A percentile compares a stretch with the other conserved stretches of the same genome.
Evolutionary conservation across 1,140 invertebrate genomes (phyloP).

Genomic region (Parapsyche elsis): DNA sequence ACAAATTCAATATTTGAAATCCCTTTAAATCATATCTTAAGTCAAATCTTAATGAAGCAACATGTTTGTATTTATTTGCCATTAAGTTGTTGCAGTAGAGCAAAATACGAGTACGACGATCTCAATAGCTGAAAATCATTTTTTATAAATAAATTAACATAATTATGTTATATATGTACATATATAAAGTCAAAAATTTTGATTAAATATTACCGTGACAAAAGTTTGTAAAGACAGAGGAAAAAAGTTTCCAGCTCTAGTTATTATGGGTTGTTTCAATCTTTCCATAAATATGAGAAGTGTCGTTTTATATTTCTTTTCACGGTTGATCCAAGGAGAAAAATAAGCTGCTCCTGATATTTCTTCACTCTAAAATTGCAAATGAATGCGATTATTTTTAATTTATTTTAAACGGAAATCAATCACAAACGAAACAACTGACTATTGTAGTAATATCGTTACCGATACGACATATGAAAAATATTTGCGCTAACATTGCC

Average conservation of each 20-base stretch:
- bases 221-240: constrained; percentile 56
- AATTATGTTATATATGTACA: no score
- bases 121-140: constrained; percentile 58
- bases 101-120: constrained; percentile 58
- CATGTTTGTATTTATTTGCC: constrained; percentile 41
- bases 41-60: no score
- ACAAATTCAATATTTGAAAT: no score
- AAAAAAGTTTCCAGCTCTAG: constrained; percentile 56
- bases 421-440: constrained; percentile 30
- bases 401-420: no score
- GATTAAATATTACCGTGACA: constrained; percentile 55
- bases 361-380: constrained; percentile 51
- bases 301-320: constrained; percentile 49
- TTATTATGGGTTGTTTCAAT: constrained; percentile 56
- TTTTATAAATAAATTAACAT: no score
- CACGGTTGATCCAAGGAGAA: constrained; percentile 53
- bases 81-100: constrained; percentile 52
- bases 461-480: constrained; percentile 59
- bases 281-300: constrained; percentile 57
- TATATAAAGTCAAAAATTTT: no score
- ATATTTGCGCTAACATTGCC: constrained; percentile 59
- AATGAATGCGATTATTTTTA: no score
- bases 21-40: no score
- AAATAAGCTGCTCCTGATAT: constrained; percentile 55
- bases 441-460: constrained; percentile 58